Percentiles rank a stretch among this genome's conserved stretches.
phyloP scores from a whole-genome alignment of 2,888 invertebrate species.

The Nudaria mundana region DNA sequence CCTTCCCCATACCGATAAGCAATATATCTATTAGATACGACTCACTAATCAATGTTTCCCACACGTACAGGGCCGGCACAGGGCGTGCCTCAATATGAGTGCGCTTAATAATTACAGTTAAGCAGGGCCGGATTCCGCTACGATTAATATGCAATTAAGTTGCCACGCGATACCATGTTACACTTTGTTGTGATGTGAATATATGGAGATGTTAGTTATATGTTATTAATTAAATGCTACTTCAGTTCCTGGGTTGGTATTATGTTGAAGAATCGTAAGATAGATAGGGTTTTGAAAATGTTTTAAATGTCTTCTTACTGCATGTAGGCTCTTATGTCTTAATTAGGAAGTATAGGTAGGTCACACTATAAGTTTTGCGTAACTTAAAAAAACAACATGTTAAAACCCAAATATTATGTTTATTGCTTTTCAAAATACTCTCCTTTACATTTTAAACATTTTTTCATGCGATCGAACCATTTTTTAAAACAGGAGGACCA shows the following conservation, averaged over 20 bases:
- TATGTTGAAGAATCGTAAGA: too few relatives aligned
- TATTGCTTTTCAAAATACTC: too few relatives aligned
- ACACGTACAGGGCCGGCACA: slow-evolving; percentile 27
- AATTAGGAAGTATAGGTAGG: too few relatives aligned
- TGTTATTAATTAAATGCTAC: slow-evolving; percentile 34
- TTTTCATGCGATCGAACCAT: too few relatives aligned
- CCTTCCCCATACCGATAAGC: slow-evolving; percentile 19
- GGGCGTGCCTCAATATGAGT: slow-evolving; percentile 38
- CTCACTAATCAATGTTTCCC: slow-evolving; percentile 31
- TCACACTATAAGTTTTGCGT: too few relatives aligned
- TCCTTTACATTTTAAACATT: too few relatives aligned
- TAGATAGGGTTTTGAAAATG: not conserved
- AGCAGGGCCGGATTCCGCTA: slow-evolving; percentile 44
- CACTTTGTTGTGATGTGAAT: slow-evolving; percentile 16
- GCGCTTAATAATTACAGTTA: slow-evolving; percentile 49
- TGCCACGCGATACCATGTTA: slow-evolving; percentile 41
- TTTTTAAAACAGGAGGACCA: too few relatives aligned
- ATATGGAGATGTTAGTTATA: slow-evolving; percentile 31
- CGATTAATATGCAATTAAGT: slow-evolving; percentile 56
- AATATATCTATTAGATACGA: slow-evolving; percentile 34
- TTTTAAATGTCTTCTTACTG: too few relatives aligned
- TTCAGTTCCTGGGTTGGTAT: too few relatives aligned
- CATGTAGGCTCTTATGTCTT: too few relatives aligned
- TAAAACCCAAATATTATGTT: too few relatives aligned
- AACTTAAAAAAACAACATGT: too few relatives aligned